Evolutionary conservation across 2,113 vertebrate genomes (phyloP).

Genomic region (Brachyhypopomus occidentalis): DNA sequence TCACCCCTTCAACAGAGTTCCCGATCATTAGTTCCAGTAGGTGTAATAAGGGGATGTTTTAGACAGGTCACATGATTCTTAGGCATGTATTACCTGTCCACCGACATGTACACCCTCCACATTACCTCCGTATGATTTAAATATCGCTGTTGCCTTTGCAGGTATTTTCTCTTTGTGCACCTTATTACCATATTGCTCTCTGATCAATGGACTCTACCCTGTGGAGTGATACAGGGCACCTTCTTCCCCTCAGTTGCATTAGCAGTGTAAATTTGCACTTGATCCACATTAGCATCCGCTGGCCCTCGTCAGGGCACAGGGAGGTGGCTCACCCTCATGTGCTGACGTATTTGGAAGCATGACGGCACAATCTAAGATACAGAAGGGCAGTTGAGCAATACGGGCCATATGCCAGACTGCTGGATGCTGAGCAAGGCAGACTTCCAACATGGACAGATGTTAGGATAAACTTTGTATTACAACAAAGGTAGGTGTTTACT

Average conservation of each 20-base stretch:
- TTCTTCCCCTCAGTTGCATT: not conserved
- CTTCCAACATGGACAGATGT: not conserved
- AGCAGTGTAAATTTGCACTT: not conserved
- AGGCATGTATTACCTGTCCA: slow-evolving; percentile 14
- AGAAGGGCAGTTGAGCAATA: slow-evolving; percentile 38
- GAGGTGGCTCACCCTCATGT: not conserved
- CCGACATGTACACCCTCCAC: not conserved
- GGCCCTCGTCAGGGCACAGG: not conserved
- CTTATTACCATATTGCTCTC: not conserved
- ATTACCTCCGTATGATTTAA: slow-evolving; percentile 19
- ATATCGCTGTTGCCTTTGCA: slow-evolving; percentile 4
- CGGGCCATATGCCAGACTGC: not conserved
- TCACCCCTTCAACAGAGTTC: not conserved
- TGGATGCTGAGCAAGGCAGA: slow-evolving; percentile 20
- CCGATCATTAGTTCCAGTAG: not conserved
- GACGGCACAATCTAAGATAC: slow-evolving; percentile 1
- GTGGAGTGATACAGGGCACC: slow-evolving; percentile 1
- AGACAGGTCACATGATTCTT: not conserved
- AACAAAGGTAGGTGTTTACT: not conserved
- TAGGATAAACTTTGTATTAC: not conserved
- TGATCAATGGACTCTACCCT: not conserved
- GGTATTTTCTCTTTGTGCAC: not conserved
- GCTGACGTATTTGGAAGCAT: slow-evolving; percentile 4
- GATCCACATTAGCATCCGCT: not conserved
- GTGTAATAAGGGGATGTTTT: not conserved